Percentiles rank a stretch among this genome's conserved stretches.
phyloP scores from a whole-genome alignment of 2,888 invertebrate genomes.

The Meteorus cinctellus region DNA sequence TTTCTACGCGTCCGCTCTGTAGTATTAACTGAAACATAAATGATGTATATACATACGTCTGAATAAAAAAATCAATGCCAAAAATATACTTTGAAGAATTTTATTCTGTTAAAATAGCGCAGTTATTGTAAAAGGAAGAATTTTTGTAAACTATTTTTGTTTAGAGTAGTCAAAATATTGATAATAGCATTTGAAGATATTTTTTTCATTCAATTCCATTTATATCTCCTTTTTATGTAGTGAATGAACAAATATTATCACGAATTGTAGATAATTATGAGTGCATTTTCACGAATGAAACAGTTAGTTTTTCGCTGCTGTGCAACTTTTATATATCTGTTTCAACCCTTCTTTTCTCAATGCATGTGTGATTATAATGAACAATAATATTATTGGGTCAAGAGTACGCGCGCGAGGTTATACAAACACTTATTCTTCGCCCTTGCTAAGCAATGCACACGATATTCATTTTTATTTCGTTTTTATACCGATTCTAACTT shows the following conservation, averaged over 20 bases:
- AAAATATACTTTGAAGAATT: no score
- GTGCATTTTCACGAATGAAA: no score
- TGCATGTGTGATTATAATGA: slow-evolving; percentile 49
- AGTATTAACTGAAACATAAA: not conserved
- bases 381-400: slow-evolving; percentile 55
- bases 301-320: slow-evolving; percentile 42
- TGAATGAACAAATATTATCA: not conserved
- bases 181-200: slow-evolving; percentile 11
- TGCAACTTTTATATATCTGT: slow-evolving; percentile 7
- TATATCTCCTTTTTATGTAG: slow-evolving; percentile 16
- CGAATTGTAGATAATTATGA: not conserved
- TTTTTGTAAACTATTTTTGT: no score
- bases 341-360: slow-evolving; percentile 50
- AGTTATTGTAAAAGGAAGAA: no score
- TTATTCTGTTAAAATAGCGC: no score
- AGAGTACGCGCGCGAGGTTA: slow-evolving; percentile 39
- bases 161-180: no score
- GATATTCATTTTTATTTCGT: slow-evolving; percentile 34
- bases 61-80: no score
- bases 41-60: slow-evolving; percentile 15
- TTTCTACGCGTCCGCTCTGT: not conserved
- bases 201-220: slow-evolving; percentile 33
- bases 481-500: no score
- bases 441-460: slow-evolving; percentile 9
- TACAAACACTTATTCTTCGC: slow-evolving; percentile 39